Percentiles rank a stretch among this genome's conserved stretches.
Evolutionary conservation across 1,140 invertebrate genomes (phyloP).

Genomic region (Listronotus oregonensis): DNA sequence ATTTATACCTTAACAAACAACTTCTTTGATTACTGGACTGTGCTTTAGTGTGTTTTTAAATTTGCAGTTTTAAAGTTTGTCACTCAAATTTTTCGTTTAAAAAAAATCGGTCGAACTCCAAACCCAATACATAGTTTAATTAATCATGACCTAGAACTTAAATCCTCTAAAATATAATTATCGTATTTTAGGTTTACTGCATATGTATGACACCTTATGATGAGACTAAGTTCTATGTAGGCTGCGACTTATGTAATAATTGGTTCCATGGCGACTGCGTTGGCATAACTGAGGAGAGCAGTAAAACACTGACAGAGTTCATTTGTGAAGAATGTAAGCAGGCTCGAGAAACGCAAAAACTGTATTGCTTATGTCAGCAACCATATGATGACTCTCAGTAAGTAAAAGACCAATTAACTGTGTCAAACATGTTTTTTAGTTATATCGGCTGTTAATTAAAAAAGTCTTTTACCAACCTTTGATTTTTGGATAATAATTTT

Average conservation of each 20-base stretch:
- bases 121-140: no score
- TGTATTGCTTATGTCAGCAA: slow-evolving; percentile 94
- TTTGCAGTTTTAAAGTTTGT: no score
- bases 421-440: no score
- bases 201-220: slow-evolving; percentile 94
- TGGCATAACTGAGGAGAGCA: slow-evolving; percentile 90
- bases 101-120: no score
- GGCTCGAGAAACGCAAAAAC: slow-evolving; percentile 84
- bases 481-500: no score
- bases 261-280: slow-evolving; percentile 99
- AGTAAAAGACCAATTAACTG: slow-evolving; percentile 54
- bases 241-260: slow-evolving; percentile 95
- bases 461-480: no score
- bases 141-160: no score
- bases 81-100: no score
- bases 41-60: no score
- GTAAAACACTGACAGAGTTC: slow-evolving; percentile 87
- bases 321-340: slow-evolving; percentile 87
- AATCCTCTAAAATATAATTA: slow-evolving; percentile 13
- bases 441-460: no score
- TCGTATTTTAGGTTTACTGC: slow-evolving; percentile 74
- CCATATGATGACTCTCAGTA: slow-evolving; percentile 98
- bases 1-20: no score
- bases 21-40: no score
- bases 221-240: slow-evolving; percentile 95